phyloP scores from a whole-genome alignment of 2,888 invertebrate species.

The Synergus itoensis region DNA sequence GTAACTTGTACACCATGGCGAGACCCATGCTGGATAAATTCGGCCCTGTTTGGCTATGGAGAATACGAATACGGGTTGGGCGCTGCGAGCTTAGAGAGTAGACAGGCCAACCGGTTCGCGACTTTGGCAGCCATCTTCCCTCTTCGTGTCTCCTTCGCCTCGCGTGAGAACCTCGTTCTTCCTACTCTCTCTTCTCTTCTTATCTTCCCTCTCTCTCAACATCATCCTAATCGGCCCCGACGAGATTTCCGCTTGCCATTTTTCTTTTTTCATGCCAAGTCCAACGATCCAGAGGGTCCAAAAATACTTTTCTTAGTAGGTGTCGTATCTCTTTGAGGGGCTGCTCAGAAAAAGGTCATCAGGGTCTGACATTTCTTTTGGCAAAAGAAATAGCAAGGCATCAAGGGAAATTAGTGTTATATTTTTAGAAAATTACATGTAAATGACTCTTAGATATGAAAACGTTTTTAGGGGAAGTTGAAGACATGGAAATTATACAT shows the following conservation, averaged over 20 bases:
- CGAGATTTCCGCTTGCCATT: slow-evolving; percentile 62
- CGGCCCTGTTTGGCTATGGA: slow-evolving; percentile 58
- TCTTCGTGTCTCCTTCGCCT: slow-evolving; percentile 66
- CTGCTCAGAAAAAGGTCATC: slow-evolving; percentile 43
- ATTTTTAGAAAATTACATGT: no score
- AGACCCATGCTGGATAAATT: slow-evolving; percentile 44
- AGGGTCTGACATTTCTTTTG: slow-evolving; percentile 13
- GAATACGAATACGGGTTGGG: slow-evolving; percentile 48
- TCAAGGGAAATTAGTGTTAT: no score
- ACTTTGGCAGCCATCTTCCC: slow-evolving; percentile 74
- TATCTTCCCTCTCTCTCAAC: slow-evolving; percentile 53
- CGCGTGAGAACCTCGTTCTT: slow-evolving; percentile 69
- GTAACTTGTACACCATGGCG: slow-evolving; percentile 34
- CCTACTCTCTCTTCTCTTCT: slow-evolving; percentile 52
- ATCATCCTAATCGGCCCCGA: slow-evolving; percentile 52
- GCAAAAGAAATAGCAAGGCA: neutral
- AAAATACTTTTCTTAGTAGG: slow-evolving; percentile 57
- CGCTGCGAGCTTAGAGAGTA: slow-evolving; percentile 69
- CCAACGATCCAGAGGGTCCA: slow-evolving; percentile 54
- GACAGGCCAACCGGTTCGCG: slow-evolving; percentile 75
- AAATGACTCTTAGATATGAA: no score
- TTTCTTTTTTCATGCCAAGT: slow-evolving; percentile 51
- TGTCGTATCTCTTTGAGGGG: slow-evolving; percentile 48
- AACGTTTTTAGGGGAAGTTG: neutral
- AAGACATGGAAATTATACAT: neutral